Base-by-base conservation (phyloP, 2,113 vertebrate species). In the Zosterops pallidus region DNA sequence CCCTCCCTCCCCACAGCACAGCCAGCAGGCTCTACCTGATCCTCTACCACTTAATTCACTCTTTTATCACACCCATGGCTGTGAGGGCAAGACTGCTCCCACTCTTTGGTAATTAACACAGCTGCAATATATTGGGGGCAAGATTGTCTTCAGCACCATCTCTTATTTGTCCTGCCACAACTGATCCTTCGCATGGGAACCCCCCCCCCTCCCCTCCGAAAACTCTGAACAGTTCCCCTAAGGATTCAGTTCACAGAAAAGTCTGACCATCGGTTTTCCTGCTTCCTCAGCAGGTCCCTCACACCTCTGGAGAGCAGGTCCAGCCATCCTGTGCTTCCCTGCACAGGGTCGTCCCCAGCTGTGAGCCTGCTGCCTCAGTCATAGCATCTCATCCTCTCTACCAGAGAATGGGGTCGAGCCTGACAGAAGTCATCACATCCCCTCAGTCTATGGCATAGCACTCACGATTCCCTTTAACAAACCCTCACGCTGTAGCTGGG, bases 401-500 rank as follows among this genome's bases (percentile, higher is more conserved):
- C 22, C 6, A 19, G 9, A 42, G 28, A 57, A 49, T 0, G 26
- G 11, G 6, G 4, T 21, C 33, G 42, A 71, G 24, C 39, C 63
- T 37, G 39, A 11, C 57, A 80, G 81, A 46, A 71, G n/a, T 31
- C 71, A 37, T 9, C 33, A 3, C n/a, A 14, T 5, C 15, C 31
- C 67, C 25, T 31, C 52, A 26, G 9, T 9, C 4, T 5, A 1
- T 11, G 28, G 23, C 14, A 9, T 0, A 28, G 39, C 12, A 0
- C 42, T 69, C 3, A 0, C 46, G 67, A 29, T 11, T 19, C 29
- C 49, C n/a, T 9, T 2, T 47, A 64, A 41, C 16, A 55, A 76
- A n/a, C 22, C 9, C 35, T 53, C 4, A 2, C 0, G 1, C 11
- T 1, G 1, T 6, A 62, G 15, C 4, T 49, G 17, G 29, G 23